Base-by-base conservation (phyloP, 2,113 vertebrate species). In the Gobiocypris rarus region DNA sequence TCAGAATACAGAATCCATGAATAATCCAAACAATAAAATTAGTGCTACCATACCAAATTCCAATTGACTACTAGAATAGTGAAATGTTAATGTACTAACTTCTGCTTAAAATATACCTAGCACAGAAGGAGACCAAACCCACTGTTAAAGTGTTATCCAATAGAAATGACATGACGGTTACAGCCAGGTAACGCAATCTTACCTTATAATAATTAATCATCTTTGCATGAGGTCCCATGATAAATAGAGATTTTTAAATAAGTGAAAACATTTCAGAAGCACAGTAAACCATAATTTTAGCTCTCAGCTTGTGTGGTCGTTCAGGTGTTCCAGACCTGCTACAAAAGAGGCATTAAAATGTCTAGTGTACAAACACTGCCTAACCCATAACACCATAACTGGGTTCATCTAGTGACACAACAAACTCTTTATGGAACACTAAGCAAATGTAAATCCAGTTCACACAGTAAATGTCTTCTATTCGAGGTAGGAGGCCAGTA, bases 261-360 rank as follows among this genome's bases (percentile, higher is more conserved):
- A 69, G 17, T 5, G 45, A 52, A 75, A 83, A 59, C 54, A 82
- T 15, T 82, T 38, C 0, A n/a, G 17, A 15, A 65, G 31, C 28
- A 5, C 63, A 65, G 50, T 10, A 81, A 70, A 52, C 73, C 76
- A 82, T 70, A 34, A 75, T 63, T 70, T 79, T 75, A 75, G 13
- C 59, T 63, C 24, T 56, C 71, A 59, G 63, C 61, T 43, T 85
- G 83, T 89, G 86, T 82, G 86, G 85, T 75, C 83, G 34, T 73
- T 65, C 28, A 84, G 7, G 77, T 81, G 34, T 69, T 75, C 17
- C 22, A 56, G 58, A 59, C 10, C 45, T 69, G 75, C 43, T 63
- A 75, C 73, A 73, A 78, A 83, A 78, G 65, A 48, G 34, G 69
- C 70, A 63, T 82, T 80, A 54, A 54, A 83, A 70, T 59, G 52